Conservation (phyloP, 1,140 invertebrate species). For the Pectinophora gossypiella region DNA sequence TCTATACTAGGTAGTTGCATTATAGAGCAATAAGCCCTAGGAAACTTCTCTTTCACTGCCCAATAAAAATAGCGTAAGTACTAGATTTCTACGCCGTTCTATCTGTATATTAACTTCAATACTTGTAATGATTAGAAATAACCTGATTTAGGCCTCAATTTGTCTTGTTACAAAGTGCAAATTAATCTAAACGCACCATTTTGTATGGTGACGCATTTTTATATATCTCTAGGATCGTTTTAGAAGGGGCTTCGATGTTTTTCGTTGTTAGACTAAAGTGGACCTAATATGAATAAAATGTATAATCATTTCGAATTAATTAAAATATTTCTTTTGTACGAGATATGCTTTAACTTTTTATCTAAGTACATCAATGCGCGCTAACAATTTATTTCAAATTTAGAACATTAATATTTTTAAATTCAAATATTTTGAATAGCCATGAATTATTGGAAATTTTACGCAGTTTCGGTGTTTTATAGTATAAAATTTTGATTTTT, state of each 20-base stretch:
- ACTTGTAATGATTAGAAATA: too few relatives aligned
- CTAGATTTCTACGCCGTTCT: too few relatives aligned
- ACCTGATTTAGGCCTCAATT: too few relatives aligned
- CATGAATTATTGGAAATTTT: background rate
- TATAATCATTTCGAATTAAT: conserved; percentile 6
- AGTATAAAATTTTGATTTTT: conserved; percentile 9
- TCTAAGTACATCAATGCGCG: background rate
- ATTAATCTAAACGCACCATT: conserved; percentile 36
- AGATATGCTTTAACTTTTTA: background rate
- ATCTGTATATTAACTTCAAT: too few relatives aligned
- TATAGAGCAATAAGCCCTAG: too few relatives aligned
- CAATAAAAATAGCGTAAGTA: too few relatives aligned
- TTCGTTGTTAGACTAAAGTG: too few relatives aligned
- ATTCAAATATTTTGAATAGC: background rate
- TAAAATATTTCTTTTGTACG: conserved; percentile 5
- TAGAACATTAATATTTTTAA: background rate
- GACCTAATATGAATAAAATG: conserved; percentile 23
- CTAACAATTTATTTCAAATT: background rate
- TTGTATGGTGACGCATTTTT: conserved; percentile 52
- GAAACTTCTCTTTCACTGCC: too few relatives aligned
- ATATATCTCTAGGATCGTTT: conserved; percentile 30
- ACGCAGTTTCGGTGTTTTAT: background rate
- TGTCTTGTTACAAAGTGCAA: too few relatives aligned
- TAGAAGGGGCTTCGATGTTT: conserved; percentile 32
- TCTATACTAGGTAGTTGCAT: too few relatives aligned